Conservation (phyloP, 2,888 invertebrate genomes). For the Stomorhina lunata region DNA sequence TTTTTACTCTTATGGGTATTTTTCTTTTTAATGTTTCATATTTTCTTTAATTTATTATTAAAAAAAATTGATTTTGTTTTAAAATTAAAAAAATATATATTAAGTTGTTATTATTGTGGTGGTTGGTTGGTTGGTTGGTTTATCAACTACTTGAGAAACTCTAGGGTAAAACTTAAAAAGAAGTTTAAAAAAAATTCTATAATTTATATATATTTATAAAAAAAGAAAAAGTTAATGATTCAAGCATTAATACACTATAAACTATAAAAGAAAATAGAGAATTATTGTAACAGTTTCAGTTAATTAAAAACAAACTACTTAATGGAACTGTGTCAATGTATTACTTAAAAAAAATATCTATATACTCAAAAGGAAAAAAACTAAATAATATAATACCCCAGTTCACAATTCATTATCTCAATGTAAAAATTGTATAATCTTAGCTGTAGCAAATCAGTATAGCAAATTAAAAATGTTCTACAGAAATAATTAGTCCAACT, state of each 20-base stretch:
- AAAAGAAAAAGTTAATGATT: constrained; percentile 49
- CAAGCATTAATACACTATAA: constrained; percentile 62
- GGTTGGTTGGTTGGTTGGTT: constrained; percentile 5
- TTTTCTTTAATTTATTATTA: constrained; percentile 17
- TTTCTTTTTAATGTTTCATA: not conserved
- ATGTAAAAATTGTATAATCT: too few species aligned
- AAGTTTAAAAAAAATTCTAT: constrained; percentile 35
- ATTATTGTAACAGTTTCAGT: not conserved
- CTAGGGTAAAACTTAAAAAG: constrained; percentile 51
- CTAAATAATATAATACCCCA: too few species aligned
- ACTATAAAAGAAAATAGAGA: not conserved
- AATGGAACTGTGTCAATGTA: too few species aligned
- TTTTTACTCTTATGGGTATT: constrained; percentile 57
- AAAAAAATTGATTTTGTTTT: constrained; percentile 25
- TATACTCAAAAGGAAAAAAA: too few species aligned
- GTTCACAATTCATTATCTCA: too few species aligned
- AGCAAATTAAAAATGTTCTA: too few species aligned
- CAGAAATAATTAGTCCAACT: too few species aligned
- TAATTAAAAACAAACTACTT: constrained; percentile 13
- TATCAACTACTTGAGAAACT: constrained; percentile 59
- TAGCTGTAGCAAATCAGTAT: too few species aligned
- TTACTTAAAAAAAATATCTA: too few species aligned
- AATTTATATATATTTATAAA: constrained; percentile 29
- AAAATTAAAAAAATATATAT: constrained; percentile 30
- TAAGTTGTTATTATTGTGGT: constrained; percentile 43